Evolutionary conservation across 2,797 vertebrate genomes (phyloP).

Genomic region (Falco columbarius): DNA sequence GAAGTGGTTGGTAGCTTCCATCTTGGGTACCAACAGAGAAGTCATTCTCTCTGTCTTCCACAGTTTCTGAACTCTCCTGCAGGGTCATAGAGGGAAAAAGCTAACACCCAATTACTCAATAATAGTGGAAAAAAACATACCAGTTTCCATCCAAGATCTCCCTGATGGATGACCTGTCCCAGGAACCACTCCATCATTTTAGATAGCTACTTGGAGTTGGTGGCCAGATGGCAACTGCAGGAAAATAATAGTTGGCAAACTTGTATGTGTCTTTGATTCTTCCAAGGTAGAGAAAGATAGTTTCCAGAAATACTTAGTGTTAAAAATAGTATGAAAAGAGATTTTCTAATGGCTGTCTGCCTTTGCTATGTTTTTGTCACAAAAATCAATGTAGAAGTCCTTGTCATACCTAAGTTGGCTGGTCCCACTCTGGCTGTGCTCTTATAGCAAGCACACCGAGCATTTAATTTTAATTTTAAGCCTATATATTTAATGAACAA

Average conservation of each 20-base stretch:
- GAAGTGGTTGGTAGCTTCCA: neutral
- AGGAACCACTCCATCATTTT: neutral
- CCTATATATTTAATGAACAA: neutral
- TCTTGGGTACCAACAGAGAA: neutral
- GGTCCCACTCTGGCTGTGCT: neutral
- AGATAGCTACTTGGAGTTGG: neutral
- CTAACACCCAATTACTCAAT: neutral
- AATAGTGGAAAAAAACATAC: neutral
- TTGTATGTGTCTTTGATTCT: neutral
- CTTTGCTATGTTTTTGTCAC: neutral
- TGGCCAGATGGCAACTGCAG: slow-evolving; percentile 22
- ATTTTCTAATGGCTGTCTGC: slow-evolving; percentile 8
- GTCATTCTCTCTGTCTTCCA: neutral
- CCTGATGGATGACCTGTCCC: neutral
- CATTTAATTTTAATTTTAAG: slow-evolving; percentile 8
- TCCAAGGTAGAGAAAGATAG: neutral
- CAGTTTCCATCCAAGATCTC: neutral
- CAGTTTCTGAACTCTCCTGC: neutral
- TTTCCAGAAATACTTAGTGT: slow-evolving; percentile 20
- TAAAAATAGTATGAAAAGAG: slow-evolving; percentile 1
- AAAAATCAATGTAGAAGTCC: neutral
- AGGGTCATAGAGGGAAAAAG: neutral
- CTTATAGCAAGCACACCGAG: neutral
- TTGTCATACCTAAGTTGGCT: neutral
- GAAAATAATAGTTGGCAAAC: slow-evolving; percentile 4